Evolutionary conservation across 2,797 vertebrate genomes (phyloP), one percentile per base, ranked within the genome.

Genomic region (Leucoraja ocellata): DNA sequence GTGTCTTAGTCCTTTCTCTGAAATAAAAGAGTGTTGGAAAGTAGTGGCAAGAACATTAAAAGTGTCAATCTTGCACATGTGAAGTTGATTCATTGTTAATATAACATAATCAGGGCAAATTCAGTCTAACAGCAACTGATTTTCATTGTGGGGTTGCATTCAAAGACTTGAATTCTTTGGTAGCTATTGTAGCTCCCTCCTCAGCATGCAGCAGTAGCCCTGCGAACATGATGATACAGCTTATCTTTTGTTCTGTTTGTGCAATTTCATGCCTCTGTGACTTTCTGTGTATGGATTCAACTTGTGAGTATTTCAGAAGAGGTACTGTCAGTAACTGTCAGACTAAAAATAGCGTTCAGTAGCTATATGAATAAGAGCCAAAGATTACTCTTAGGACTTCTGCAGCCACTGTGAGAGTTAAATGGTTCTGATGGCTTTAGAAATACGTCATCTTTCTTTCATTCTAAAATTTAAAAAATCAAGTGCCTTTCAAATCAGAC

Each of bases 241-340:
- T 91, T 18, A 91, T 39, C 65, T 39, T 90, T 91, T 91, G 65
- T 36, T 91, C 23, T 71, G 63, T 46, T 54, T 13, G 1, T 54
- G 73, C 14, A 92, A 92, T n/a, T 92, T 76, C 46, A 92, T n/a
- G 73, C 88, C 21, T 92, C 71, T 76, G 71, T 74, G 90, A 76
- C 11, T 68, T 68, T 11, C 73, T 74, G 39, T 84, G 36, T 39
- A 73, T n/a, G 65, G n/a, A 71, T 73, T 68, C 32, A 91, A 71
- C 65, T n/a, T n/a, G 13, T 39, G n/a, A 54, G 39, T 28, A 92
- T 92, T 92, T 92, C 71, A 92, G 39, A 4, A 46, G 46, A 46
- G 58, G 39, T 28, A 36, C 39, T 88, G 84, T 76, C 68, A 91
- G 68, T 68, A 71, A 91, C 36, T 73, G 68, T n/a, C 10, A 28